Base-by-base conservation (phyloP, 1,140 invertebrate species). In the Drosophila elegans region DNA sequence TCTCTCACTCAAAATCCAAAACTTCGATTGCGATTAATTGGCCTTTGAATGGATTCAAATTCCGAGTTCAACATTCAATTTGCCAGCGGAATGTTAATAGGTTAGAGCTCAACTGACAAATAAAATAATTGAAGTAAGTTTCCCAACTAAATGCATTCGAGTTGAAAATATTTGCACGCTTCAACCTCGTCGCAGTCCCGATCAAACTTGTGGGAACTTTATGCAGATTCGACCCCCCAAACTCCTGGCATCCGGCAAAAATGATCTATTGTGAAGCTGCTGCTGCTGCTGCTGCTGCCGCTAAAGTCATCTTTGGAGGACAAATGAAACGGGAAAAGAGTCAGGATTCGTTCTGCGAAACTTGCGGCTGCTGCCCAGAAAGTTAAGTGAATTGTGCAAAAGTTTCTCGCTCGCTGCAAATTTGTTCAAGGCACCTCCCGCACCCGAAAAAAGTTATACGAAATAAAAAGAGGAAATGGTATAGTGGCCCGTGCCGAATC, bases 351-450 rank as follows among this genome's bases (percentile, higher is more conserved):
- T 67, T 39, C 63, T 51, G 48, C 44, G 25, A 72, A 88, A 86
- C 83, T 83, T 88, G 84, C 53, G 74, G 63, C 62, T 62, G 56
- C 66, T 68, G 76, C 62, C 56, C 85, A 74, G 51, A 89, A 89
- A 89, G 84, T 89, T 89, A 89, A 89, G 85, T 89, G 84, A 89
- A 89, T 89, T 89, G 84, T 90, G 84, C 62, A 68, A 89, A 78
- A 89, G 77, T 89, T 89, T 80, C 64, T 80, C 80, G 78, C 69
- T 75, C 51, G 71, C 67, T 82, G 79, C 75, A 88, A 82, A 86
- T 82, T 86, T 82, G 83, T 86, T 80, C 68, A 68, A 48, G 75
- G 76, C 68, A 36, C 34, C 49, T 29, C 34, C 49, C 41, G 12
- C 64, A 80, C 29, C 29, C 29, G 78, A 84, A 89, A 68, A 81